Evolutionary conservation across 2,113 vertebrate genomes (phyloP).

Genomic region (Orientallactaga bullata): DNA sequence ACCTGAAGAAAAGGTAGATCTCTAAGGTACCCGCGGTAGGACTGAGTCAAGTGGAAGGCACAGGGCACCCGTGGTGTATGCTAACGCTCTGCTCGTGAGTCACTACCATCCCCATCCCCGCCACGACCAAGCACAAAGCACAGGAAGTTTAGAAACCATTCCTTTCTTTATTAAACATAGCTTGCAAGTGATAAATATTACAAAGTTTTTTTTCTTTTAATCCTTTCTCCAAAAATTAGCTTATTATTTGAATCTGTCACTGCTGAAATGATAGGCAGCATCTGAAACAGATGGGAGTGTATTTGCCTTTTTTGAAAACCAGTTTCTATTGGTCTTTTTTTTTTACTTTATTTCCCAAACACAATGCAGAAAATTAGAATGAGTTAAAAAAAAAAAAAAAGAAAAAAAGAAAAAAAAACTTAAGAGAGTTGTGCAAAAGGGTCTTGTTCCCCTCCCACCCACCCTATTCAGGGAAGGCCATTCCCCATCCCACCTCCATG

Average conservation of each 20-base stretch:
- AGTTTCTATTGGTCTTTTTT: constrained; percentile 83
- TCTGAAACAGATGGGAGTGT: constrained; percentile 92
- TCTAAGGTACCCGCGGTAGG: not conserved
- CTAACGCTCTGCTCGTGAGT: not conserved
- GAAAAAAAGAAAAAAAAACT: constrained; percentile 68
- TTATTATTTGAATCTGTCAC: constrained; percentile 96
- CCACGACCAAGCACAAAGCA: constrained; percentile 70
- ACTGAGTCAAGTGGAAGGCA: constrained; percentile 31
- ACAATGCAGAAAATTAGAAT: constrained; percentile 92
- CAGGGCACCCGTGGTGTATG: not conserved
- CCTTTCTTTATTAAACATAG: constrained; percentile 99
- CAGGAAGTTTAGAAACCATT: constrained; percentile 92
- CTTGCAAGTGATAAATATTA: constrained; percentile 99
- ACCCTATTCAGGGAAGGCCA: constrained; percentile 68
- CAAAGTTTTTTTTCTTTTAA: constrained; percentile 94
- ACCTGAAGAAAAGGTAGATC: no score
- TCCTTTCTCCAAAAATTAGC: constrained; percentile 96
- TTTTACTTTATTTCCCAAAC: constrained; percentile 90
- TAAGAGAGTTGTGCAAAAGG: constrained; percentile 92
- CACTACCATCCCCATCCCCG: not conserved
- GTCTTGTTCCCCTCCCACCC: constrained; percentile 80
- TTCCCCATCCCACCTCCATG: constrained; percentile 64
- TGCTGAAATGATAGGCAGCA: constrained; percentile 94
- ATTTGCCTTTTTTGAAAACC: constrained; percentile 85
- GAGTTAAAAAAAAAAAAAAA: constrained; percentile 57